Percentiles rank a stretch among this genome's conserved stretches.
Evolutionary conservation across 23 tunicate species (phyloP).

Genomic region (Styela plicata): DNA sequence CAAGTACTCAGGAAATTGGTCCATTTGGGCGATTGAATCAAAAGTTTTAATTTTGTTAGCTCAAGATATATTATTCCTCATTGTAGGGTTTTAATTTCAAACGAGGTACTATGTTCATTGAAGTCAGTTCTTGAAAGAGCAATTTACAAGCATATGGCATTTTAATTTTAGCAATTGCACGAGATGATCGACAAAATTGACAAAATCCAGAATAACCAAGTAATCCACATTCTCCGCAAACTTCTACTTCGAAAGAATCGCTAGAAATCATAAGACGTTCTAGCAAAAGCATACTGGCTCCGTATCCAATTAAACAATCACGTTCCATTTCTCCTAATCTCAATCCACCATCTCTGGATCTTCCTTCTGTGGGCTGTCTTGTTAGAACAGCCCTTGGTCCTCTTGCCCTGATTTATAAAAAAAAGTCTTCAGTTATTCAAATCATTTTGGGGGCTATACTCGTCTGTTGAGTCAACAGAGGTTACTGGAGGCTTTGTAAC

Average conservation of each 20-base stretch:
- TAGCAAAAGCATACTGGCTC: slow-evolving; percentile 74
- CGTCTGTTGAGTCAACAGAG: no score
- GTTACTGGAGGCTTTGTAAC: no score
- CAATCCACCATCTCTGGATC: slow-evolving; percentile 92
- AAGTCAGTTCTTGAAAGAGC: slow-evolving; percentile 86
- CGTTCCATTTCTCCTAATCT: slow-evolving; percentile 99
- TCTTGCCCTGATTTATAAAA: slow-evolving; percentile 74
- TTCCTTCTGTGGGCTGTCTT: slow-evolving; percentile 93
- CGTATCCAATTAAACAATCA: slow-evolving; percentile 93
- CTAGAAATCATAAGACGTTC: slow-evolving; percentile 92
- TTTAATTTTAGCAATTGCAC: slow-evolving; percentile 66
- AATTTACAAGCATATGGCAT: slow-evolving; percentile 98
- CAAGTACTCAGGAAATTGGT: no score
- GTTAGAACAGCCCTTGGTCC: slow-evolving; percentile 84
- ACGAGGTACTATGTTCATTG: slow-evolving; percentile 91
- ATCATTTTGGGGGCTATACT: no score
- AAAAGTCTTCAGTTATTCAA: no score
- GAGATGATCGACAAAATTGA: slow-evolving; percentile 69
- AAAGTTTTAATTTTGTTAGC: no score
- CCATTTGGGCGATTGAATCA: no score
- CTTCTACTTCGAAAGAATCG: slow-evolving; percentile 93
- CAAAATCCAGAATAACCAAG: slow-evolving; percentile 94
- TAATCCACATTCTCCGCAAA: slow-evolving; percentile 87
- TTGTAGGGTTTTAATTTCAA: slow-evolving; percentile 66
- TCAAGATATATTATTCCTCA: slow-evolving; percentile 24